These are phyloP conservation scores for Liasis olivaceus DNA, from an alignment of 2,797 vertebrate genomes.

Conservation along the genomic window DNA sequence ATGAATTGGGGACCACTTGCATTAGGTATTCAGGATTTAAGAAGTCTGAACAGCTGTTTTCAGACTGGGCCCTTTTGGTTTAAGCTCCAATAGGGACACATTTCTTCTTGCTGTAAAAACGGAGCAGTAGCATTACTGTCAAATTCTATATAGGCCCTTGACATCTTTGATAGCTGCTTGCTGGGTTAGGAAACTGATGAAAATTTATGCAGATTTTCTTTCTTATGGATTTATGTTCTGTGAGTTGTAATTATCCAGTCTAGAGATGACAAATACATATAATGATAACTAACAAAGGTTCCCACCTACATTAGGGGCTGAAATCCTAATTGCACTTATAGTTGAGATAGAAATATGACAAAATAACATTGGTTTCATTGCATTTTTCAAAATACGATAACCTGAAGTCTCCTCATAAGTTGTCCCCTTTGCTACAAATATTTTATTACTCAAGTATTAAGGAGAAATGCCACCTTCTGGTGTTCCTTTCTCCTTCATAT, in stretches of 20 bases:
- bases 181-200: neutral
- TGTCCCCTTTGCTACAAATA: neutral
- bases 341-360: neutral
- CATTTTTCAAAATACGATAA: neutral
- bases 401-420: neutral
- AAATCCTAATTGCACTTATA: neutral
- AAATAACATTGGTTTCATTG: neutral
- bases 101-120: neutral
- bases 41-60: conserved; percentile 21
- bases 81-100: neutral
- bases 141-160: neutral
- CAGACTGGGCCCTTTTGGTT: neutral
- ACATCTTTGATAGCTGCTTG: conserved; percentile 2
- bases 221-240: neutral
- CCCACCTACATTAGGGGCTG: neutral
- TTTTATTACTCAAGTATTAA: neutral
- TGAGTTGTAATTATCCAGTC: neutral
- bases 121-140: neutral
- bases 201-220: neutral
- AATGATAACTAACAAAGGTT: neutral
- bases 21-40: conserved; percentile 8
- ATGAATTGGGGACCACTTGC: neutral
- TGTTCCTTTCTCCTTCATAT: neutral
- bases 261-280: neutral
- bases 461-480: neutral